Conservation (phyloP, 2,797 vertebrate species). For the Kryptolebias ocellatus region DNA sequence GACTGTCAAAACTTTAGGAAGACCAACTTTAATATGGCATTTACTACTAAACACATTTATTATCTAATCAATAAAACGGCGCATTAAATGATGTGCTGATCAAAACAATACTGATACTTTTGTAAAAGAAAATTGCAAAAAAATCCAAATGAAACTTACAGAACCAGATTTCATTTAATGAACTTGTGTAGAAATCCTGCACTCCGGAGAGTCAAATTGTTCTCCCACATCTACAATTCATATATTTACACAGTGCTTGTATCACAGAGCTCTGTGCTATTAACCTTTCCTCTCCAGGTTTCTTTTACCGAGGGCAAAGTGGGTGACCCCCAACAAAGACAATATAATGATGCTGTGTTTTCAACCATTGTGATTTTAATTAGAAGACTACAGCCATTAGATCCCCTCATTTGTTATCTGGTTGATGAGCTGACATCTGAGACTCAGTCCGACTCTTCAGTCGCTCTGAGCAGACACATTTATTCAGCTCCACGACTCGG, state of each 20-base stretch:
- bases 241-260: conserved; percentile 57
- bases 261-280: conserved; percentile 48
- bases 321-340: conserved; percentile 56
- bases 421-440: conserved; percentile 59
- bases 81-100: too few species aligned
- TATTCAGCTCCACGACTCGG: conserved; percentile 33
- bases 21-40: too few species aligned
- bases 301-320: conserved; percentile 62
- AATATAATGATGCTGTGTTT: conserved; percentile 44
- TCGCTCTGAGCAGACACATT: conserved; percentile 55
- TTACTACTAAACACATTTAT: too few species aligned
- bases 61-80: too few species aligned
- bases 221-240: conserved; percentile 36
- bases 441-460: conserved; percentile 62
- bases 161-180: background rate
- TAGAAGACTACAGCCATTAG: conserved; percentile 70
- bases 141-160: background rate
- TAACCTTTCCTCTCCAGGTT: conserved; percentile 63
- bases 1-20: too few species aligned
- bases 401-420: conserved; percentile 71
- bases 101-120: too few species aligned
- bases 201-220: background rate
- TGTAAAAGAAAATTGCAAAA: background rate
- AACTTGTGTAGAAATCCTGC: background rate
- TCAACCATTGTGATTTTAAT: conserved; percentile 73